phyloP scores from a whole-genome alignment of 1,140 invertebrate genomes.

The Idris sp. region DNA sequence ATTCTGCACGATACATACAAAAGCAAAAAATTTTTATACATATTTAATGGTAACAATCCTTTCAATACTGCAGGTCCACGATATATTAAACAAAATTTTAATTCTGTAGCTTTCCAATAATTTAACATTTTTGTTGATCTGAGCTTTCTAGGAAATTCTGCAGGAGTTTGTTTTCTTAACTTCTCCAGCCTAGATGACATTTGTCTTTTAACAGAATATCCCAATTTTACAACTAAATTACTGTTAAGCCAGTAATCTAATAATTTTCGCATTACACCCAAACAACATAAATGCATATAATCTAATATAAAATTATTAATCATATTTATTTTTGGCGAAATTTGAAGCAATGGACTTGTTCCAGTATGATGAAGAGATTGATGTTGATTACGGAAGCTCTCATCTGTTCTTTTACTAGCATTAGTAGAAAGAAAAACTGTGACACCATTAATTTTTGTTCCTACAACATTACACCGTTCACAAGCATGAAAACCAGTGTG shows the following conservation, averaged over 20 bases:
- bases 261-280: constrained; percentile 18
- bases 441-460: constrained; percentile 4
- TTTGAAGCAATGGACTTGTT: background rate
- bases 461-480: constrained; percentile 26
- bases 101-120: constrained; percentile 1
- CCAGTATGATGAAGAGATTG: constrained; percentile 4
- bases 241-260: background rate
- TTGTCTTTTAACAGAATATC: background rate
- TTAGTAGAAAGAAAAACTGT: no score
- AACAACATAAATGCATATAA: constrained; percentile 14
- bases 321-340: constrained; percentile 20
- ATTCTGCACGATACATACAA: no score
- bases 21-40: background rate
- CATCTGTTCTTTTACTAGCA: background rate
- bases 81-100: constrained; percentile 1
- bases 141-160: constrained; percentile 2
- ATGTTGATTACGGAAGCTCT: constrained; percentile 1
- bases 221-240: background rate
- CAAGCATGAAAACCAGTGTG: constrained; percentile 15
- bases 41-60: background rate
- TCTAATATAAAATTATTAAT: constrained; percentile 16
- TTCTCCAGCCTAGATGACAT: background rate
- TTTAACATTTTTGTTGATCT: background rate
- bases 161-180: background rate
- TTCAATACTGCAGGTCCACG: background rate